Evolutionary conservation across 1,140 invertebrate species (phyloP).

Genomic region (Lamellibrachia luymesi): DNA sequence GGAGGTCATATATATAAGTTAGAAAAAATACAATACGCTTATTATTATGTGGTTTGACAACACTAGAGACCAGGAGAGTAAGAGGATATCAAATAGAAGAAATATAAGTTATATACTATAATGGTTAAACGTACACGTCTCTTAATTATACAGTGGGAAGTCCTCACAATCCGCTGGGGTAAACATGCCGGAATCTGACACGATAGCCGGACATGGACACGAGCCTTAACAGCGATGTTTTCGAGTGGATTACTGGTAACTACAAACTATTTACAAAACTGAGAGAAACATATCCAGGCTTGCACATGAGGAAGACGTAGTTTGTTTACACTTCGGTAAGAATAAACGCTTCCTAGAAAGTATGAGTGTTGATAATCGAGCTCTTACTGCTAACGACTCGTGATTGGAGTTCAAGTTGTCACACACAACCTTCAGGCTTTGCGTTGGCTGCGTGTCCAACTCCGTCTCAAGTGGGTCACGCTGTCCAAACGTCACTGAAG

Average conservation of each 20-base stretch:
- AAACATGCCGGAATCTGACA: neutral
- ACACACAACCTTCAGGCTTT: neutral
- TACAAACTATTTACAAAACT: neutral
- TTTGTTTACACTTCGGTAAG: neutral
- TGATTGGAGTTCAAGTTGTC: neutral
- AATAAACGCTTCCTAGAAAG: neutral
- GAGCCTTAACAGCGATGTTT: neutral
- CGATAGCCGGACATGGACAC: neutral
- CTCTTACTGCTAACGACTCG: neutral
- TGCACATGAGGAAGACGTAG: neutral
- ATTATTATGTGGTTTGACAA: too few relatives aligned
- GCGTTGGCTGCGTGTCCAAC: neutral
- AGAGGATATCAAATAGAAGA: too few relatives aligned
- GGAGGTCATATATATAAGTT: too few relatives aligned
- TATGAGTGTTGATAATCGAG: neutral
- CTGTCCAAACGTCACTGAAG: neutral
- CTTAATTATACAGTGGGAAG: neutral
- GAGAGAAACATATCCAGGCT: neutral
- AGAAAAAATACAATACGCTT: too few relatives aligned
- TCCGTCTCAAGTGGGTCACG: neutral
- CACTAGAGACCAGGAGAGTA: too few relatives aligned
- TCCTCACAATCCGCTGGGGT: neutral
- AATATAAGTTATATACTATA: neutral
- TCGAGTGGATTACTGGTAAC: neutral
- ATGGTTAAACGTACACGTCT: neutral